Evolutionary conservation across 2,113 vertebrate species (phyloP).

Genomic region (Axis porcinus): DNA sequence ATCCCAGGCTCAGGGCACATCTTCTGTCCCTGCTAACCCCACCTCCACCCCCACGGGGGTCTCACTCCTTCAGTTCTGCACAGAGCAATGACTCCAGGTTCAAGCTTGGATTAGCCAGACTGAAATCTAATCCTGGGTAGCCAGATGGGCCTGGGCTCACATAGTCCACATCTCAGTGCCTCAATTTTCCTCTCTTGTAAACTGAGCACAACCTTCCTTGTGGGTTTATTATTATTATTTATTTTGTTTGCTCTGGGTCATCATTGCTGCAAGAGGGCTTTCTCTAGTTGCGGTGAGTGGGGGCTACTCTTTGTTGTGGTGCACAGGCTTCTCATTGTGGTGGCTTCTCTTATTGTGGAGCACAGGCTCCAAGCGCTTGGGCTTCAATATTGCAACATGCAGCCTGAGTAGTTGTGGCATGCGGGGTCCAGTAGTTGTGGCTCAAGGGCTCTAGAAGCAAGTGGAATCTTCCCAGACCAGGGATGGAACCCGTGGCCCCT

Average conservation of each 20-base stretch:
- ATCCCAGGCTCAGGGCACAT: too few relatives aligned
- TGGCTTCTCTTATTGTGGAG: background rate
- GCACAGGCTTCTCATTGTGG: background rate
- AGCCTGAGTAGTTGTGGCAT: background rate
- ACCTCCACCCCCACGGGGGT: background rate
- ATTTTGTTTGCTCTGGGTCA: background rate
- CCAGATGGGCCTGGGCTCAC: too few relatives aligned
- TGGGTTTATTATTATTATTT: background rate
- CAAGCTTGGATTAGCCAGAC: background rate
- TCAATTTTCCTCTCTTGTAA: background rate
- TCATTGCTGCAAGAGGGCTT: background rate
- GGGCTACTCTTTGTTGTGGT: background rate
- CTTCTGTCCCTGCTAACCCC: too few relatives aligned
- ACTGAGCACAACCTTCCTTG: background rate
- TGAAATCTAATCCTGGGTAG: background rate
- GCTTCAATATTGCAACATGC: background rate
- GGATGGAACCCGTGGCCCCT: background rate
- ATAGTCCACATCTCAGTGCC: background rate
- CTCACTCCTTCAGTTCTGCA: background rate
- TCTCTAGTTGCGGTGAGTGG: background rate
- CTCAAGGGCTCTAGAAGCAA: background rate
- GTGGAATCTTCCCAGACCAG: background rate
- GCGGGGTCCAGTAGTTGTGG: background rate
- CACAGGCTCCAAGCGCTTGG: fast-evolving
- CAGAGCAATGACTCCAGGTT: background rate